These are phyloP conservation scores for Enteromius thamalakanensis DNA, from an alignment of 2,797 vertebrate species.

Conservation along the genomic window DNA sequence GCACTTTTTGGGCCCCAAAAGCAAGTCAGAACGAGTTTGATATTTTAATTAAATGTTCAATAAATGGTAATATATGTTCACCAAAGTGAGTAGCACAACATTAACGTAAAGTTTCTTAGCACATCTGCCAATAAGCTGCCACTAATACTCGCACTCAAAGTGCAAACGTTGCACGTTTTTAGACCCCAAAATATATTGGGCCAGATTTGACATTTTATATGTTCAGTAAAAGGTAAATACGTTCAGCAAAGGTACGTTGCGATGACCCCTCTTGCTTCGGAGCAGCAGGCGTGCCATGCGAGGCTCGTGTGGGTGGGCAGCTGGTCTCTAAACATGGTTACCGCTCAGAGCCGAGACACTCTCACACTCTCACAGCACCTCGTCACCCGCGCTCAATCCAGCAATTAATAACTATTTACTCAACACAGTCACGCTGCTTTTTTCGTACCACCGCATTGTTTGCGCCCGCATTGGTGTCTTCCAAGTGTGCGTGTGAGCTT, in stretches of 20 bases:
- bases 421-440: constrained; percentile 28
- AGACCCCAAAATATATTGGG: neutral
- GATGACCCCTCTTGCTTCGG: constrained; percentile 59
- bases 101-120: neutral
- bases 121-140: neutral
- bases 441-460: constrained; percentile 10
- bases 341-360: constrained; percentile 5
- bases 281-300: constrained; percentile 56
- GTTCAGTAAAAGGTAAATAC: constrained; percentile 72
- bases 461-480: constrained; percentile 36
- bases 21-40: neutral
- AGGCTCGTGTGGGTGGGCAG: constrained; percentile 61
- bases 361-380: constrained; percentile 32
- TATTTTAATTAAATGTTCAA: neutral
- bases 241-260: constrained; percentile 60
- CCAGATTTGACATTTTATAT: neutral
- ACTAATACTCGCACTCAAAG: neutral
- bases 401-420: constrained; percentile 50
- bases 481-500: constrained; percentile 21
- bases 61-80: neutral
- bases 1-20: neutral
- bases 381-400: constrained; percentile 36
- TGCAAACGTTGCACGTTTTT: neutral
- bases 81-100: neutral
- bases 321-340: constrained; percentile 50